phyloP scores from a whole-genome alignment of 2,888 invertebrate species.

The Synergus itoensis region DNA sequence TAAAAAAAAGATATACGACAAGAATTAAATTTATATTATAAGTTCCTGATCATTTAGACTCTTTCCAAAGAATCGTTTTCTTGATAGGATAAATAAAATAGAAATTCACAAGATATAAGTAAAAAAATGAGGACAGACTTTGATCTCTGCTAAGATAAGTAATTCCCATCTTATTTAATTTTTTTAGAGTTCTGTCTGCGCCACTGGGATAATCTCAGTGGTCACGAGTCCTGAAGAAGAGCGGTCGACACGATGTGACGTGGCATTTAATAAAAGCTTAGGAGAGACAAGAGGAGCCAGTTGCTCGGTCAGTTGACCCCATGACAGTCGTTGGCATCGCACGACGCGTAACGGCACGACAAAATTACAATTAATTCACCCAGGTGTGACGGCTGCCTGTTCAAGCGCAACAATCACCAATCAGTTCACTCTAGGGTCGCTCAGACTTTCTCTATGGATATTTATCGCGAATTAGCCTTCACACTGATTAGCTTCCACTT shows the following conservation, averaged over 20 bases:
- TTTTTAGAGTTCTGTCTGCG: neutral
- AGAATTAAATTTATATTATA: neutral
- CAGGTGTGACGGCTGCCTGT: conserved; percentile 57
- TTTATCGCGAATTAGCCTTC: conserved; percentile 17
- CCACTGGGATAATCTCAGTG: neutral
- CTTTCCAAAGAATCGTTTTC: too few species aligned
- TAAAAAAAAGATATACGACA: neutral
- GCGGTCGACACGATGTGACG: conserved; percentile 58
- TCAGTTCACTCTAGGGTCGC: conserved; percentile 27
- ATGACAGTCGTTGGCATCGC: conserved; percentile 50
- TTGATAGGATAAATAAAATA: too few species aligned
- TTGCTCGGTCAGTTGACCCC: conserved; percentile 53
- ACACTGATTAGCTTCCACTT: conserved; percentile 12
- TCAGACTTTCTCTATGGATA: conserved; percentile 49
- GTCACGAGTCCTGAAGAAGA: conserved; percentile 42
- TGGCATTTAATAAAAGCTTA: conserved; percentile 63
- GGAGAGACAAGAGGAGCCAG: conserved; percentile 49
- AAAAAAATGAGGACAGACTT: neutral
- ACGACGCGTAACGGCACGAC: conserved; percentile 47
- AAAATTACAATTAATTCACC: conserved; percentile 62
- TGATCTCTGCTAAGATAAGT: neutral
- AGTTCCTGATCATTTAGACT: too few species aligned
- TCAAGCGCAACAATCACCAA: conserved; percentile 48
- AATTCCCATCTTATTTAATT: neutral
- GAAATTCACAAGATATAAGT: too few species aligned